Percentiles rank a stretch among this genome's conserved stretches.
Conservation (phyloP, 2,113 vertebrate species). For the Laticauda colubrina region DNA sequence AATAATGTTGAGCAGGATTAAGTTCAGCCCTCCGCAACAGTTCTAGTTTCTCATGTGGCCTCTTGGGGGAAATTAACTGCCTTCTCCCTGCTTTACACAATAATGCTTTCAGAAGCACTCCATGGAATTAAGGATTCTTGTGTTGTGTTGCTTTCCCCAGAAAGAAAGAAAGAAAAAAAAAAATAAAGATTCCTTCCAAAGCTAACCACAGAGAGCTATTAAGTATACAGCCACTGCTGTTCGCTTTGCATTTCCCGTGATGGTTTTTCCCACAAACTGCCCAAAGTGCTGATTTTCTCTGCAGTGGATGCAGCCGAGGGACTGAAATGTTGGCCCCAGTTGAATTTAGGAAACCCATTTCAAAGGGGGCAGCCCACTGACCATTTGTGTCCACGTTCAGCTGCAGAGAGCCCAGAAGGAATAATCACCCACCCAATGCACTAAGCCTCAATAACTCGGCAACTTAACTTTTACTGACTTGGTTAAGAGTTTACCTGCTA, state of each 20-base stretch:
- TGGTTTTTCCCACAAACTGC: too few relatives aligned
- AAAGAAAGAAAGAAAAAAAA: background rate
- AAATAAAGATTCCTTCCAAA: background rate
- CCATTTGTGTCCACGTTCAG: background rate
- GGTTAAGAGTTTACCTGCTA: background rate
- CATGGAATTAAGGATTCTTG: background rate
- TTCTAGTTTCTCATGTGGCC: too few relatives aligned
- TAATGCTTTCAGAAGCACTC: background rate
- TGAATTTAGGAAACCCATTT: conserved; percentile 67
- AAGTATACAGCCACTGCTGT: background rate
- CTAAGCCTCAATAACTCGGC: background rate
- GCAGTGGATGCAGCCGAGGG: background rate
- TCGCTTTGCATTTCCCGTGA: background rate
- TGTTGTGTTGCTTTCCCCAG: background rate
- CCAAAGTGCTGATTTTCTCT: background rate
- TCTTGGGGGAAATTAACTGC: too few relatives aligned
- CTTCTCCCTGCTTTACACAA: background rate
- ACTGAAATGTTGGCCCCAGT: background rate
- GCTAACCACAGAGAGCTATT: background rate
- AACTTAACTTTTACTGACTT: background rate
- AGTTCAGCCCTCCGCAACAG: background rate
- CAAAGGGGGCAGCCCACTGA: conserved; percentile 26
- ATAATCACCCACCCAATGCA: background rate
- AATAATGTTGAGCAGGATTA: background rate
- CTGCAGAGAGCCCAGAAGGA: background rate